Percentiles rank a stretch among this genome's conserved stretches.
phyloP scores from a whole-genome alignment of 2,888 invertebrate species.

The Leucophora obtusa region DNA sequence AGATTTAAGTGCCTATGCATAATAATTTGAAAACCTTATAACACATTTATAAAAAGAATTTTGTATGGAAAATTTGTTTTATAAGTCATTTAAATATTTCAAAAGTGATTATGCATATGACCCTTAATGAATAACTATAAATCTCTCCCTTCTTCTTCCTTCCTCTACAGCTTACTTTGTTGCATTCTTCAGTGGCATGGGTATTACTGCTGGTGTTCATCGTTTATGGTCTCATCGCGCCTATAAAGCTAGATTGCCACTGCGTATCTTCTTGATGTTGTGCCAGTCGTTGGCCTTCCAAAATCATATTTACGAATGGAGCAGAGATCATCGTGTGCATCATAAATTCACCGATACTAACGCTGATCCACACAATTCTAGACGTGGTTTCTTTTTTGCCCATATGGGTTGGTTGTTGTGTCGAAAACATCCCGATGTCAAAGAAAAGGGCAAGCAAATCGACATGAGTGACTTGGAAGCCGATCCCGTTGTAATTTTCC shows the following conservation, averaged over 20 bases:
- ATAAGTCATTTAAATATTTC: too few relatives aligned
- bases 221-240: slow-evolving; percentile 95
- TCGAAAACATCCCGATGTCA: slow-evolving; percentile 93
- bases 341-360: slow-evolving; percentile 94
- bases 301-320: slow-evolving; percentile 94
- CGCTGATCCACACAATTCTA: slow-evolving; percentile 93
- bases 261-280: slow-evolving; percentile 88
- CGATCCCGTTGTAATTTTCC: slow-evolving; percentile 91
- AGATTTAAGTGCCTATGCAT: too few relatives aligned
- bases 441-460: slow-evolving; percentile 87
- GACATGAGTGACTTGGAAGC: slow-evolving; percentile 92
- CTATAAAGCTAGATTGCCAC: slow-evolving; percentile 93
- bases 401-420: slow-evolving; percentile 96
- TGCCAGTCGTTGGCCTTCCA: slow-evolving; percentile 93
- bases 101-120: too few relatives aligned
- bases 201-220: slow-evolving; percentile 96
- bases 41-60: too few relatives aligned
- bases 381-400: slow-evolving; percentile 95
- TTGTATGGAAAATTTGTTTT: too few relatives aligned
- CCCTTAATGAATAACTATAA: too few relatives aligned
- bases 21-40: too few relatives aligned
- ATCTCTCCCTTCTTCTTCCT: too few relatives aligned
- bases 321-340: slow-evolving; percentile 89
- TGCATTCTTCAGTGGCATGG: slow-evolving; percentile 84
- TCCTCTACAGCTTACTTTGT: slow-evolving; percentile 79